Base-by-base conservation (phyloP, 2,797 vertebrate species). In the Tadarida brasiliensis region DNA sequence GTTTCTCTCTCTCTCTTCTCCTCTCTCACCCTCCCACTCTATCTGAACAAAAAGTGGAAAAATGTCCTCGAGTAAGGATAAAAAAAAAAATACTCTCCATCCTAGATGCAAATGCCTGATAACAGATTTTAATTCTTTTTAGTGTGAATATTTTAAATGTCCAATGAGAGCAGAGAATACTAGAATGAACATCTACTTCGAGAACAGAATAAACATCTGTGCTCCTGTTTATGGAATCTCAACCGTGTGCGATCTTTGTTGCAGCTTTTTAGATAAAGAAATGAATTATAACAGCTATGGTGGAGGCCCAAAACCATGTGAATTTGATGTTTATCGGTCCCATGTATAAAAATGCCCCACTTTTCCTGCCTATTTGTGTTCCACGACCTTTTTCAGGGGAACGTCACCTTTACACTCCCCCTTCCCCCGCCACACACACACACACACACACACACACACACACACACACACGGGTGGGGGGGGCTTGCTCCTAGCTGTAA, bases 241-340 rank as follows among this genome's bases (percentile, higher is more conserved):
- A 57, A 51, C 77, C 26, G n/a, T 44, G 1, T 76, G 67, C 54
- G 26, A 0, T 71, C 24, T 91, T 76, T 84, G 11, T 70, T 92
- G 88, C 59, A 19, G 39, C 26, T 71, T 91, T 88, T 85, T n/a
- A 82, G 88, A 90, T 73, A 35, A 77, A 87, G 14, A 49, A 56
- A 90, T 24, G 24, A 67, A 74, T 94, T n/a, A 24, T 1, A 68
- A 20, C 24, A 63, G 44, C 10, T 26, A 5, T 2, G n/a, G 11
- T 33, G 33, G 51, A 91, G 14, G 7, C 83, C 73, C 73, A 0
- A 44, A 61, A 44, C 39, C 24, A 30, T n/a, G 10, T 35, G 67
- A 35, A 26, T 56, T 84, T 1, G 0, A 28, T 47, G 15, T 35
- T 24, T 11, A 2, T 54, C 22, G 1, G 70, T 73, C 49, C 7